Percentiles rank a stretch among this genome's conserved stretches.
phyloP scores from a whole-genome alignment of 2,888 invertebrate species.

The Arctia plantaginis region DNA sequence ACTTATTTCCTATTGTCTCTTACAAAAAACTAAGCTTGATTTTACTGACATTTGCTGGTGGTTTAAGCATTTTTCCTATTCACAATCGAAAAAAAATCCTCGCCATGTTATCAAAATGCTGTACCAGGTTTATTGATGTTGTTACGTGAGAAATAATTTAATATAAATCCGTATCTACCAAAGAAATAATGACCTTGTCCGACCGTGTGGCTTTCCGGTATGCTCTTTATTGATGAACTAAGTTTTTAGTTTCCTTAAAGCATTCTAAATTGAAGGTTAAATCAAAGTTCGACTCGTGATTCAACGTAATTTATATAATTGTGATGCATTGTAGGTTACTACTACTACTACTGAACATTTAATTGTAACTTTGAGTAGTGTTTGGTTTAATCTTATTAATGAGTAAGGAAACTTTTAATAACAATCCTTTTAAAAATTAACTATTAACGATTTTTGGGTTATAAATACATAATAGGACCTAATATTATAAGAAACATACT shows the following conservation, averaged over 20 bases:
- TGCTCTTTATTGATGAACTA: constrained; percentile 33
- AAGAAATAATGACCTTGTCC: constrained; percentile 37
- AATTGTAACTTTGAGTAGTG: not conserved
- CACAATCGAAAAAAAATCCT: not conserved
- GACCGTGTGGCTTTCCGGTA: constrained; percentile 29
- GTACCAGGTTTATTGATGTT: not conserved
- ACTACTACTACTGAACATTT: not conserved
- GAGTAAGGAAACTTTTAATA: not conserved
- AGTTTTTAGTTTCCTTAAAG: constrained; percentile 40
- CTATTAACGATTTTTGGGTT: not conserved
- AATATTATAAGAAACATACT: too few species aligned
- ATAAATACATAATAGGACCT: not conserved
- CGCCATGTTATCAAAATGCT: not conserved
- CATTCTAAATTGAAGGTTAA: constrained; percentile 29
- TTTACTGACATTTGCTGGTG: not conserved
- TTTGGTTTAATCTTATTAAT: not conserved
- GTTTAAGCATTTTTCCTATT: not conserved
- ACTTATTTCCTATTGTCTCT: not conserved
- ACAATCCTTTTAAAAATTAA: not conserved
- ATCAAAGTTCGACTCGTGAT: constrained; percentile 45
- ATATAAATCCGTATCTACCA: constrained; percentile 8
- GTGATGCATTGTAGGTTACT: not conserved
- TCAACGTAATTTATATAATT: constrained; percentile 22
- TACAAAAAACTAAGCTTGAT: not conserved
- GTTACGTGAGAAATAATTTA: constrained; percentile 6